phyloP scores from a whole-genome alignment of 2,797 vertebrate species.

The Gymnocypris eckloni region DNA sequence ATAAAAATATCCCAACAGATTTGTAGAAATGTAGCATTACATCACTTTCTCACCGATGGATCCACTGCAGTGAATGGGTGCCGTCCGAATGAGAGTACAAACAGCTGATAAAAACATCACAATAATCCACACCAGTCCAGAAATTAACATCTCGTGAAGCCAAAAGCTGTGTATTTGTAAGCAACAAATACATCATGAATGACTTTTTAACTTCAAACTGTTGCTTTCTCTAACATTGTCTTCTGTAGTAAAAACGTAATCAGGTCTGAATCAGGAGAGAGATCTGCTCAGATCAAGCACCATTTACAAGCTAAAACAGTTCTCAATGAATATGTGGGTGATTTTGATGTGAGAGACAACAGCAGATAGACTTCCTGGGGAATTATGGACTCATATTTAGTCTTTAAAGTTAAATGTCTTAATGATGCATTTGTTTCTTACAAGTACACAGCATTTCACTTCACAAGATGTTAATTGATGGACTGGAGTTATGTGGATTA shows the following conservation, averaged over 20 bases:
- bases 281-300: background rate
- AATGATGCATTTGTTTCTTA: background rate
- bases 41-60: background rate
- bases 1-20: background rate
- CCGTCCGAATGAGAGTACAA: background rate
- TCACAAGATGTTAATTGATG: background rate
- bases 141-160: background rate
- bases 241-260: background rate
- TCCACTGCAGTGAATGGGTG: background rate
- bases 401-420: background rate
- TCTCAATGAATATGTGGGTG: background rate
- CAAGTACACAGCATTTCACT: background rate
- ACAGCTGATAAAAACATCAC: background rate
- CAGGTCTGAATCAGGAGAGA: background rate
- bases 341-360: background rate
- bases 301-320: background rate
- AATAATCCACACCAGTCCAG: background rate
- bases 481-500: background rate
- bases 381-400: background rate
- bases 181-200: background rate
- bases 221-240: background rate
- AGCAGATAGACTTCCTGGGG: background rate
- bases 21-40: background rate
- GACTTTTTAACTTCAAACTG: background rate
- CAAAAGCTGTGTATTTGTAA: background rate